Conservation (phyloP, 2,888 invertebrate species). For the Deroplatys truncata region DNA sequence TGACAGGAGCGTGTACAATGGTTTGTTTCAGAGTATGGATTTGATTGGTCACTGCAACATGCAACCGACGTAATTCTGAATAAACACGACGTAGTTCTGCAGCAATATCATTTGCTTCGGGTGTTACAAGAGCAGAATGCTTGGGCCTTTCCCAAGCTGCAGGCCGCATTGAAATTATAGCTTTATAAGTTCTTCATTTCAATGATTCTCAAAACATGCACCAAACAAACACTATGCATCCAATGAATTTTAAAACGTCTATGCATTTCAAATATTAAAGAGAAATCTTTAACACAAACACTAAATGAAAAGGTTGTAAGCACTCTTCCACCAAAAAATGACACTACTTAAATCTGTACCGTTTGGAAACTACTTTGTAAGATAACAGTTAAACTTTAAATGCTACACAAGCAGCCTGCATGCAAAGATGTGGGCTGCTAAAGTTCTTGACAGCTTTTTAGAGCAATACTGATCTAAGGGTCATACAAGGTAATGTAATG, state of each 20-base stretch:
- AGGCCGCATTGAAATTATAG: background rate
- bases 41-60: constrained; percentile 32
- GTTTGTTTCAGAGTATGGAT: constrained; percentile 30
- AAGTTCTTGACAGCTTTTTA: background rate
- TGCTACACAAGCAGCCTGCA: background rate
- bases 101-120: background rate
- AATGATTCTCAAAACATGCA: too few species aligned
- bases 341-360: too few species aligned
- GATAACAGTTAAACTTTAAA: background rate
- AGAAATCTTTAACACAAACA: background rate
- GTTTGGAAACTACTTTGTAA: background rate
- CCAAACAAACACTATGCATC: too few species aligned
- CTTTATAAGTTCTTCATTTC: background rate
- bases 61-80: constrained; percentile 30
- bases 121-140: background rate
- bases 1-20: background rate
- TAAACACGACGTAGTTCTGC: constrained; percentile 25
- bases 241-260: too few species aligned
- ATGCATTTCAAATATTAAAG: background rate
- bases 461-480: background rate
- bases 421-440: background rate
- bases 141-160: background rate
- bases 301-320: background rate
- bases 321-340: too few species aligned
- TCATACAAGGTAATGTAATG: too few species aligned